Evolutionary conservation across 1,140 invertebrate genomes (phyloP).

Genomic region (Cyclina sinensis): DNA sequence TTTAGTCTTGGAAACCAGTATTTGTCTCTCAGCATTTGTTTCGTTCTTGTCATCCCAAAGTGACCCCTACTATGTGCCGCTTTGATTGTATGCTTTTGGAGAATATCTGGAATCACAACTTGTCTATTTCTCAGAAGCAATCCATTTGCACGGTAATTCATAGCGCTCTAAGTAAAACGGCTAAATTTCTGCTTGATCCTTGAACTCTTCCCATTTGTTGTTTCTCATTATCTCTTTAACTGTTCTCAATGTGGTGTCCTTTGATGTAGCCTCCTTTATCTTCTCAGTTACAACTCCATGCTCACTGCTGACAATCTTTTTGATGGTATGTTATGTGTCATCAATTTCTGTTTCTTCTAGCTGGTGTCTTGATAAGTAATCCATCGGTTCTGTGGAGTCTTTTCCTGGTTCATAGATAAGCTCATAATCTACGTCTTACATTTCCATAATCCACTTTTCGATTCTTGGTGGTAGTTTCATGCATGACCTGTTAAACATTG

Average conservation of each 20-base stretch:
- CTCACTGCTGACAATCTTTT: neutral
- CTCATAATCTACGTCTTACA: conserved; percentile 67
- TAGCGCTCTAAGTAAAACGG: conserved; percentile 55
- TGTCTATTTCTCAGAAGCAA: conserved; percentile 28
- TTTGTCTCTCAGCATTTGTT: conserved; percentile 68
- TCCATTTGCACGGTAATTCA: too few species aligned
- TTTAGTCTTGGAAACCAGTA: conserved; percentile 73
- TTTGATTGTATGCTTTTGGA: conserved; percentile 63
- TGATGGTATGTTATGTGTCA: neutral
- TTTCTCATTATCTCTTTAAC: conserved; percentile 18
- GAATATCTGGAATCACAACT: conserved; percentile 68
- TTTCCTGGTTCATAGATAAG: conserved; percentile 60
- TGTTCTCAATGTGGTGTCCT: conserved; percentile 12
- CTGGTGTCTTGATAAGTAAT: conserved; percentile 71
- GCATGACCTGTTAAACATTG: conserved; percentile 59
- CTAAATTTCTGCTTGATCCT: conserved; percentile 11
- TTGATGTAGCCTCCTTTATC: too few species aligned
- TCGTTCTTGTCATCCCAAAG: conserved; percentile 73
- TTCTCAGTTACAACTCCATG: conserved; percentile 15
- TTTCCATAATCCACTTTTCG: conserved; percentile 65
- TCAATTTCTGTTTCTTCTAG: neutral
- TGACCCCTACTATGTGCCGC: conserved; percentile 65
- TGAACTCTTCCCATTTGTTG: conserved; percentile 13
- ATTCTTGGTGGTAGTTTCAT: conserved; percentile 50
- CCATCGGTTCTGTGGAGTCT: conserved; percentile 70